Evolutionary conservation across 2,888 invertebrate species (phyloP), one percentile per base, ranked within the genome.

Genomic region (Spodoptera picta): DNA sequence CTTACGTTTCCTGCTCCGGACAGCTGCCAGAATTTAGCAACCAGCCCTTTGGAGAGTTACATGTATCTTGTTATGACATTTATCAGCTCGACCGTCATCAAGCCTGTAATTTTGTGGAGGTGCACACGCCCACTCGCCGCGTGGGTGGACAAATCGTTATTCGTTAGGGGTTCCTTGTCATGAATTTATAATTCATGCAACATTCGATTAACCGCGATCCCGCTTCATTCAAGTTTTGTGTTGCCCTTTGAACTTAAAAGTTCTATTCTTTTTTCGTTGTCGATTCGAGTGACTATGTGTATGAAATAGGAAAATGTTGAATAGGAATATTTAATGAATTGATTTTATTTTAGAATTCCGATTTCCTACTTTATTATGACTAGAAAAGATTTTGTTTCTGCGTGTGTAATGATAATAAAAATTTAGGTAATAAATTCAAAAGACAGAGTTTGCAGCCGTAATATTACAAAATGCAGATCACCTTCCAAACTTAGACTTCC

Each of bases 1-100:
- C 64, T 56, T 64, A 60, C 51, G 55, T 58, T 49, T 72, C 60
- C 60, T 74, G 59, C 41, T 42, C 3, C 50, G 56, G 77, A 63
- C 62, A 68, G 65, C 60, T 71, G 67, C 52, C 47, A 61, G 60
- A 65, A 42, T 65, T 61, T 59, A 46, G 60, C 48, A 55, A 55
- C 52, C 47, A 54, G 48, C 48, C 55, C 62, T 60, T 61, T 45
- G 36, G 48, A 43, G 50, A 52, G 73, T 43, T 60, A 65, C 52
- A 50, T 36, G 45, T 31, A 65, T 54, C 57, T 66, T 64, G 60
- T 66, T 51, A 60, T 74, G 72, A 65, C 69, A 62, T 65, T 72
- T 62, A 66, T 57, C 42, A 70, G 59, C 66, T 64, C 54, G 53
- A 61, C 50, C 58, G 66, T 53, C 47, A 73, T 64, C 27, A 48